Evolutionary conservation across 2,113 vertebrate species (phyloP).

Genomic region (Nansenia antarctica): DNA sequence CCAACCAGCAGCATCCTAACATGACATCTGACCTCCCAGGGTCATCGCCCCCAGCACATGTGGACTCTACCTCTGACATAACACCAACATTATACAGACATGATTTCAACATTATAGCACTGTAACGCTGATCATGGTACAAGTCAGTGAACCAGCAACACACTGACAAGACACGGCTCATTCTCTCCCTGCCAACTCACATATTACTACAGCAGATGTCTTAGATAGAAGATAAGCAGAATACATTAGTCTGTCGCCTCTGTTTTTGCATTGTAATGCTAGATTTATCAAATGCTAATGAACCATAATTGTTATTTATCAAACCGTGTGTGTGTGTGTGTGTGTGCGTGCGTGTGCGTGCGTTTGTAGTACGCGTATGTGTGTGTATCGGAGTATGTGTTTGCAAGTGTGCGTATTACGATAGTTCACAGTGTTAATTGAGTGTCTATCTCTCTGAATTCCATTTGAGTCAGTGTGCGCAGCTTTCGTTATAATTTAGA

Average conservation of each 20-base stretch:
- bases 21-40: background rate
- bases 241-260: background rate
- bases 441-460: background rate
- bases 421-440: background rate
- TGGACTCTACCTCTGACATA: background rate
- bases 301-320: slow-evolving; percentile 1
- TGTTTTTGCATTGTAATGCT: background rate
- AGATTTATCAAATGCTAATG: slow-evolving; percentile 4
- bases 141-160: background rate
- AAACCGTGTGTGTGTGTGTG: background rate
- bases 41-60: background rate
- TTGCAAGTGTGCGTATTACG: slow-evolving; percentile 7
- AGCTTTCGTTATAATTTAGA: background rate
- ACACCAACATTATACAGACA: too few relatives aligned
- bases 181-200: background rate
- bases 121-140: background rate
- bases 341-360: background rate
- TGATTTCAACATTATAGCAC: too few relatives aligned
- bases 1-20: background rate
- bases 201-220: slow-evolving; percentile 1
- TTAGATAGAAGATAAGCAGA: background rate
- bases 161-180: background rate
- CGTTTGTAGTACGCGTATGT: slow-evolving; percentile 2
- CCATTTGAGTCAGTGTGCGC: background rate
- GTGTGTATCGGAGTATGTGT: slow-evolving; percentile 1